These are phyloP conservation scores for Odiellus spinosus DNA, from an alignment of 2,888 invertebrate species.

Conservation along the genomic window DNA sequence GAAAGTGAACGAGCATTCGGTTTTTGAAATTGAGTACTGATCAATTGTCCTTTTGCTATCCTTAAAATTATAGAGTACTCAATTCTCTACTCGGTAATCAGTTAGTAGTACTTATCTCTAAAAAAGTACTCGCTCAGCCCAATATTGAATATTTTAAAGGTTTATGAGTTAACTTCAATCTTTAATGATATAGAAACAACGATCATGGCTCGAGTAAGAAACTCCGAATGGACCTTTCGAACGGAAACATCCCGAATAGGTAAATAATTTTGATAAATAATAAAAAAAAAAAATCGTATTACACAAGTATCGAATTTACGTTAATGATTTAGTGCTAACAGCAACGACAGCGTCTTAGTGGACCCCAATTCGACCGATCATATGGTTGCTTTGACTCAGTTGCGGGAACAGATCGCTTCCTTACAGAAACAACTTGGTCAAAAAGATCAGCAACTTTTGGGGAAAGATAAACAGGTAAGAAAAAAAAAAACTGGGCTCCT, in stretches of 20 bases:
- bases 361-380: slow-evolving; percentile 48
- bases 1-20: too few species aligned
- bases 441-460: slow-evolving; percentile 68
- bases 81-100: too few species aligned
- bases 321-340: neutral
- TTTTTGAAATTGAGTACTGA: too few species aligned
- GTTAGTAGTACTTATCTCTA: too few species aligned
- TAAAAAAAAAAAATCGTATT: too few species aligned
- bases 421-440: slow-evolving; percentile 68
- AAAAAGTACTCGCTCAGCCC: too few species aligned
- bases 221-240: slow-evolving; percentile 14
- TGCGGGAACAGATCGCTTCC: slow-evolving; percentile 82
- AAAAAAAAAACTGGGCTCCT: neutral
- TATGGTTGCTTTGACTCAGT: slow-evolving; percentile 82
- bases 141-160: too few species aligned
- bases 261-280: too few species aligned
- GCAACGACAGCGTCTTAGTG: slow-evolving; percentile 13
- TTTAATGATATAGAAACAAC: slow-evolving; percentile 6
- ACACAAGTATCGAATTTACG: too few species aligned
- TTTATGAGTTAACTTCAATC: too few species aligned
- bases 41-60: too few species aligned
- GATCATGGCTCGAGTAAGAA: slow-evolving; percentile 16
- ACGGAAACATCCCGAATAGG: neutral
- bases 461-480: slow-evolving; percentile 72
- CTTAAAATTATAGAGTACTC: too few species aligned